These are phyloP conservation scores for Cuculus canorus DNA, from an alignment of 2,797 vertebrate species.

Conservation along the genomic window DNA sequence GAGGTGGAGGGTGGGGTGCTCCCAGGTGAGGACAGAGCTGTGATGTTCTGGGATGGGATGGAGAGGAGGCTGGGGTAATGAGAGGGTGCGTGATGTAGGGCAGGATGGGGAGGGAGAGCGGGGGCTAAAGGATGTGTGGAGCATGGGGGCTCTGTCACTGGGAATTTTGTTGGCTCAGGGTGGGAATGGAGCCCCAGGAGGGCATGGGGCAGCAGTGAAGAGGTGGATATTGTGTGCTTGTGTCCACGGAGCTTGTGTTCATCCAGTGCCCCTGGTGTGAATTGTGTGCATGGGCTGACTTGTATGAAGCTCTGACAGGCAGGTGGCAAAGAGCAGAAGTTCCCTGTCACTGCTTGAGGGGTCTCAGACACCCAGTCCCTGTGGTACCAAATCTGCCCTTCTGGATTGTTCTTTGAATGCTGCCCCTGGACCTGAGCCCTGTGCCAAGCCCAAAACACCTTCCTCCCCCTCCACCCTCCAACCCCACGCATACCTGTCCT, in stretches of 20 bases:
- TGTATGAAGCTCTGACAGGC: rapidly evolving
- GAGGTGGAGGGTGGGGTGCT: background rate
- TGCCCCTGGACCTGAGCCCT: background rate
- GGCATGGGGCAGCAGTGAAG: background rate
- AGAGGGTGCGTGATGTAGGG: background rate
- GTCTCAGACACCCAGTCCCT: background rate
- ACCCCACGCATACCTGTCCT: background rate
- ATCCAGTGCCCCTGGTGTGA: rapidly evolving
- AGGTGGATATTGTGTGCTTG: background rate
- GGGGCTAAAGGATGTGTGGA: background rate
- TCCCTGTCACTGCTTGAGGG: background rate
- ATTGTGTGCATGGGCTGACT: background rate
- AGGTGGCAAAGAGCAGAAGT: background rate
- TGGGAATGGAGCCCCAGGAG: background rate
- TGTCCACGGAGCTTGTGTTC: background rate
- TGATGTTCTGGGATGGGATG: background rate
- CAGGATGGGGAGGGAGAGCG: background rate
- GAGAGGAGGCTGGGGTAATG: background rate
- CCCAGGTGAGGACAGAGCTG: background rate
- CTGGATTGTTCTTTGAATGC: background rate
- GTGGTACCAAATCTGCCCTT: background rate
- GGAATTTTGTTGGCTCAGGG: background rate
- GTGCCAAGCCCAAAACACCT: background rate
- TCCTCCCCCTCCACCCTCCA: background rate
- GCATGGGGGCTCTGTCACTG: background rate